Evolutionary conservation across 2,888 invertebrate genomes (phyloP).

Genomic region (Calameuta filiformis): DNA sequence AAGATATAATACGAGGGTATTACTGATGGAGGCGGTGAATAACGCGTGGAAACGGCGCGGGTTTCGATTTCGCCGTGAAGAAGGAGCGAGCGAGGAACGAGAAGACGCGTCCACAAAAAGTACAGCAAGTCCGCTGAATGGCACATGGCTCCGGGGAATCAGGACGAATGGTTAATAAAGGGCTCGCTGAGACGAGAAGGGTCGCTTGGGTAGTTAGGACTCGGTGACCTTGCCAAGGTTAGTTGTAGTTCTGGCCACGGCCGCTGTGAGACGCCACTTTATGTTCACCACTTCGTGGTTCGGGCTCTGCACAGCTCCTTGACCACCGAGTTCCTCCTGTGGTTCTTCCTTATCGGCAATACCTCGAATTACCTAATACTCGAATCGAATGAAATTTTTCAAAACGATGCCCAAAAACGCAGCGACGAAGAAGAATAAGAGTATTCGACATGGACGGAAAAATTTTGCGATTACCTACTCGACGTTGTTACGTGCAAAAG

Average conservation of each 20-base stretch:
- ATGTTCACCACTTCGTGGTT: neutral
- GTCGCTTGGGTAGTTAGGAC: slow-evolving; percentile 50
- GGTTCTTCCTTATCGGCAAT: slow-evolving; percentile 48
- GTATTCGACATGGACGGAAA: neutral
- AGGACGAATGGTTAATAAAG: slow-evolving; percentile 53
- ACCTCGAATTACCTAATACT: neutral
- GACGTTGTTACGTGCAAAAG: neutral
- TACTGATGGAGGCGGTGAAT: neutral
- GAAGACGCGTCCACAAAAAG: neutral
- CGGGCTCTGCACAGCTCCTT: slow-evolving; percentile 10
- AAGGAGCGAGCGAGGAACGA: slow-evolving; percentile 9
- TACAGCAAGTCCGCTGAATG: slow-evolving; percentile 35
- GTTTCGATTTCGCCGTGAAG: neutral
- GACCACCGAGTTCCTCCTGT: neutral
- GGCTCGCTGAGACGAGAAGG: slow-evolving; percentile 40
- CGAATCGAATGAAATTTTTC: neutral
- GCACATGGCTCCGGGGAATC: slow-evolving; percentile 46
- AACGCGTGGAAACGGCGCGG: neutral
- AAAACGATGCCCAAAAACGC: neutral
- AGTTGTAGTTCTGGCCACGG: slow-evolving; percentile 56
- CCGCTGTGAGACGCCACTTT: slow-evolving; percentile 55
- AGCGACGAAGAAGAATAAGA: neutral
- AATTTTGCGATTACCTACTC: neutral
- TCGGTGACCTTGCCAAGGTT: slow-evolving; percentile 64
- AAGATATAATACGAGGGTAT: neutral